Evolutionary conservation across 2,797 vertebrate genomes (phyloP).

Genomic region (Alca torda): DNA sequence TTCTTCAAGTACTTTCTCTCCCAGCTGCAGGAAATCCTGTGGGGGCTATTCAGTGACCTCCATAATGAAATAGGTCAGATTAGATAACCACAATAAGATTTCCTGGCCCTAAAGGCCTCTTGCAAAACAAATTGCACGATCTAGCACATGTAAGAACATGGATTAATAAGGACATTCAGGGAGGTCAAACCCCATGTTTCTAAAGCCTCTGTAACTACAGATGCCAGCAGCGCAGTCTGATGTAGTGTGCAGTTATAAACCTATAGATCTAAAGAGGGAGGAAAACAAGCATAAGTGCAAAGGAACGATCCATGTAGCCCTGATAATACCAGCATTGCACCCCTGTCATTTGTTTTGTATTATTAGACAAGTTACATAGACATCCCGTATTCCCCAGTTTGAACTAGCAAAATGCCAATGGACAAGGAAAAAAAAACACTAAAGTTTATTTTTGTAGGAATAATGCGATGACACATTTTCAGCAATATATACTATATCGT

Average conservation of each 20-base stretch:
- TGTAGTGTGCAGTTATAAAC: background rate
- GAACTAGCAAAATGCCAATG: slow-evolving; percentile 69
- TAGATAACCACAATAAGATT: slow-evolving; percentile 57
- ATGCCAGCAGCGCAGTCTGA: background rate
- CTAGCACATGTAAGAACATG: slow-evolving; percentile 25
- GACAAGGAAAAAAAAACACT: background rate
- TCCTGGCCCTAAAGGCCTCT: slow-evolving; percentile 26
- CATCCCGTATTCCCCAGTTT: slow-evolving; percentile 17
- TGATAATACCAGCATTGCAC: background rate
- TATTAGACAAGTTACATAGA: slow-evolving; percentile 48
- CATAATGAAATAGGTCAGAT: slow-evolving; percentile 49
- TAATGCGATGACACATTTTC: slow-evolving; percentile 74
- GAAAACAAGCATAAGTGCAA: background rate
- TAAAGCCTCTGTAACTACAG: slow-evolving; percentile 11
- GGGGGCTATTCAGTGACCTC: slow-evolving; percentile 39
- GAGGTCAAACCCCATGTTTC: background rate
- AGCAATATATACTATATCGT: slow-evolving; percentile 70
- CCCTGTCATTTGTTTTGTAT: slow-evolving; percentile 15
- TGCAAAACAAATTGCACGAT: slow-evolving; percentile 50
- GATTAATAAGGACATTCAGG: slow-evolving; percentile 25
- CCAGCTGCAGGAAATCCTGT: slow-evolving; percentile 54
- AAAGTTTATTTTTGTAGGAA: slow-evolving; percentile 75
- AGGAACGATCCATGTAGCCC: background rate
- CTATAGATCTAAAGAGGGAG: background rate
- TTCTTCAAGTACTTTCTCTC: slow-evolving; percentile 39